Evolutionary conservation across 2,113 vertebrate species (phyloP).

Genomic region (Ia io): DNA sequence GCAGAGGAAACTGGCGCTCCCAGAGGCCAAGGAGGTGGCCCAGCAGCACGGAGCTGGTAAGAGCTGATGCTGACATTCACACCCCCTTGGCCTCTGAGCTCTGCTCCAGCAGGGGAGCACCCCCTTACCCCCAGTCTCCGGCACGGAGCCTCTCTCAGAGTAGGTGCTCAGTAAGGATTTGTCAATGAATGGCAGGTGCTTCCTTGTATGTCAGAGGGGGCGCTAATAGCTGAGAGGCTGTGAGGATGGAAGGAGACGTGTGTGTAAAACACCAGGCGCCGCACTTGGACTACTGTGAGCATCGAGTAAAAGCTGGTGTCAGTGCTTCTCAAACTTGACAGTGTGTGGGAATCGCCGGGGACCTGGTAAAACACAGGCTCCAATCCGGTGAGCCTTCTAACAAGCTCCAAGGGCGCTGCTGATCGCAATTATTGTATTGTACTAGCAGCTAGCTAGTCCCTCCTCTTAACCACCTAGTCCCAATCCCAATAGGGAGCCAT

Average conservation of each 20-base stretch:
- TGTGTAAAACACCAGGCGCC: background rate
- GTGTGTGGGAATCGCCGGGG: background rate
- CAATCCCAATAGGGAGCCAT: background rate
- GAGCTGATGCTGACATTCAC: background rate
- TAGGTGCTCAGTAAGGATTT: background rate
- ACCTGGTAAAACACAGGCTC: background rate
- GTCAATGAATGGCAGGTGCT: background rate
- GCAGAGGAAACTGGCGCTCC: background rate
- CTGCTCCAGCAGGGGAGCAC: background rate
- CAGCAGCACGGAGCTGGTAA: background rate
- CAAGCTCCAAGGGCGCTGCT: background rate
- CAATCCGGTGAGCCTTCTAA: background rate
- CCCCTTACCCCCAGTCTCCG: background rate
- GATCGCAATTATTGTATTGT: rapidly evolving
- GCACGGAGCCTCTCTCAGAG: background rate
- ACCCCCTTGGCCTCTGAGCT: background rate
- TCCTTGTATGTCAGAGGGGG: background rate
- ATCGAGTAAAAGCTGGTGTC: background rate
- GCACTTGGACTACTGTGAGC: background rate
- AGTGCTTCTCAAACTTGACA: background rate
- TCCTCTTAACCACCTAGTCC: background rate
- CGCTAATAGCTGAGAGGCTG: background rate
- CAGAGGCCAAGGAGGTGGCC: background rate
- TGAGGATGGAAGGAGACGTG: background rate
- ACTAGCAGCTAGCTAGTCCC: background rate